Evolutionary conservation across 2,888 invertebrate genomes (phyloP).

Genomic region (Amphimallon solstitiale): DNA sequence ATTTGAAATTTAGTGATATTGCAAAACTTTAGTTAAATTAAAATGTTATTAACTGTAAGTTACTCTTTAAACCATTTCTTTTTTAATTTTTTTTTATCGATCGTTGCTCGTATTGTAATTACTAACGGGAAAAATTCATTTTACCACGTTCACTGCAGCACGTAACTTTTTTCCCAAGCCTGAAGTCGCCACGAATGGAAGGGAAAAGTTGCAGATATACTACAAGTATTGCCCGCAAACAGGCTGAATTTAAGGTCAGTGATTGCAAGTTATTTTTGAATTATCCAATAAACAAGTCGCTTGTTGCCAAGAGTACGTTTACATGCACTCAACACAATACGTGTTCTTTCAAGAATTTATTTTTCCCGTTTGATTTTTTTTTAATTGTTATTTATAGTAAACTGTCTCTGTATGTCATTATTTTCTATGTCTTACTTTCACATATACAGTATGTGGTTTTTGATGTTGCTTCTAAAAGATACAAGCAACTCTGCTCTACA

Average conservation of each 20-base stretch:
- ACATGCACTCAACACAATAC: constrained; percentile 4
- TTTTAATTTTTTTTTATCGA: constrained; percentile 3
- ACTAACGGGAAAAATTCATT: constrained; percentile 17
- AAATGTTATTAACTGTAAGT: no score
- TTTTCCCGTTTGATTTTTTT: constrained; percentile 1
- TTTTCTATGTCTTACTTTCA: no score
- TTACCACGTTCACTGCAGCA: constrained; percentile 11
- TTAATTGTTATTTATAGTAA: background rate
- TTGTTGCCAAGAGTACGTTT: constrained; percentile 31
- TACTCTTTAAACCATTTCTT: no score
- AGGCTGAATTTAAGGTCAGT: constrained; percentile 34
- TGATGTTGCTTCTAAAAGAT: no score
- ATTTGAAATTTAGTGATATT: no score
- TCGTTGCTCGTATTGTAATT: background rate
- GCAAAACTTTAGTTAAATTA: no score
- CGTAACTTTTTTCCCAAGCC: constrained; percentile 18
- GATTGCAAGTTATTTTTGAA: constrained; percentile 37
- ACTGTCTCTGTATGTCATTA: no score
- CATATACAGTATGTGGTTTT: no score
- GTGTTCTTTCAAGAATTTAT: constrained; percentile 1
- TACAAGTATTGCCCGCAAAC: constrained; percentile 23
- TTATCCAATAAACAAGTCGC: constrained; percentile 32
- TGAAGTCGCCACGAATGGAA: constrained; percentile 8
- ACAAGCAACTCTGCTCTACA: no score
- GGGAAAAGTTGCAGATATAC: constrained; percentile 28